A percentile compares a stretch with the other conserved stretches of the same genome.
phyloP scores from a whole-genome alignment of 2,797 vertebrate species.

The Chaetophractus vellerosus region DNA sequence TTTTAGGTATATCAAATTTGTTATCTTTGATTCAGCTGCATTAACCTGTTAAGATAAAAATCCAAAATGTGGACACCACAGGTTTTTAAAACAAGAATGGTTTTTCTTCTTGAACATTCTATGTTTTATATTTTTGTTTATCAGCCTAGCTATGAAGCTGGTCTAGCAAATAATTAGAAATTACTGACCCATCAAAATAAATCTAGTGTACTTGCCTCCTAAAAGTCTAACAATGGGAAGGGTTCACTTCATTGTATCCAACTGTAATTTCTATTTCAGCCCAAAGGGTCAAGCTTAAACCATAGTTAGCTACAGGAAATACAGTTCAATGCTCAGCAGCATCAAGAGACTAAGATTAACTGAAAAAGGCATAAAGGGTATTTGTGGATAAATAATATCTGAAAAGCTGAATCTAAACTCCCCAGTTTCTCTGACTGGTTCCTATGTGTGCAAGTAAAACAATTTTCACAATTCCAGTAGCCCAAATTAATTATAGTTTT shows the following conservation, averaged over 20 bases:
- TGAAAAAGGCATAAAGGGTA: neutral
- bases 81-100: slow-evolving; percentile 9
- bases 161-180: neutral
- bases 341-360: neutral
- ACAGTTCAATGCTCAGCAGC: neutral
- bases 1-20: slow-evolving; percentile 97
- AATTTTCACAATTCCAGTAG: slow-evolving; percentile 18
- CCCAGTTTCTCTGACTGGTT: neutral
- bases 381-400: neutral
- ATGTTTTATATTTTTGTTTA: neutral
- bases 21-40: slow-evolving; percentile 97
- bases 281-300: neutral
- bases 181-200: neutral
- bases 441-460: slow-evolving; percentile 32
- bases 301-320: neutral
- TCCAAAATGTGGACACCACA: slow-evolving; percentile 12
- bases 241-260: neutral
- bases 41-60: slow-evolving; percentile 92
- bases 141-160: neutral
- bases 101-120: slow-evolving; percentile 54
- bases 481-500: neutral
- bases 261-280: slow-evolving; percentile 33
- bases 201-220: neutral
- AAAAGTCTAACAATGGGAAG: slow-evolving; percentile 8
- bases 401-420: slow-evolving; percentile 8